Evolutionary conservation across 2,888 invertebrate species (phyloP).

Genomic region (Didymodactylos carnosus): DNA sequence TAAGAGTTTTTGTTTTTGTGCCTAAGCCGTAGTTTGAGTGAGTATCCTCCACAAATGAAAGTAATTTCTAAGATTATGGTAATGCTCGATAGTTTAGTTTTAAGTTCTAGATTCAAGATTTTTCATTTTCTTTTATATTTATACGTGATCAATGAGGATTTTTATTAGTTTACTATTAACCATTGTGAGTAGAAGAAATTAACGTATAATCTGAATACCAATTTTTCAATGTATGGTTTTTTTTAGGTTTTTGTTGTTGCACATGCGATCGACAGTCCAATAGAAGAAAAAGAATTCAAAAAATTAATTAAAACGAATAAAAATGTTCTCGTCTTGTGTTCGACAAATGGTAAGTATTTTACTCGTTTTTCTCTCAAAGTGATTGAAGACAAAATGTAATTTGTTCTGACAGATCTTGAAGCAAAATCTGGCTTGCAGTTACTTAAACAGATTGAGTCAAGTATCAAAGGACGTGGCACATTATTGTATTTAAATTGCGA

Average conservation of each 20-base stretch:
- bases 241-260: neutral
- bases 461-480: slow-evolving; percentile 1
- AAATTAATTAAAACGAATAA: slow-evolving; percentile 3
- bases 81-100: neutral
- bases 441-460: neutral
- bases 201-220: no score
- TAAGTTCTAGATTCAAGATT: no score
- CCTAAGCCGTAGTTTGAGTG: no score
- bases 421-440: slow-evolving; percentile 5
- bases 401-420: neutral
- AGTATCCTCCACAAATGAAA: no score
- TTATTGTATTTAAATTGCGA: slow-evolving; percentile 11
- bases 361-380: neutral
- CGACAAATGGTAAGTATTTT: slow-evolving; percentile 2
- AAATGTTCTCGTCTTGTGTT: slow-evolving; percentile 6
- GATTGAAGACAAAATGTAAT: neutral
- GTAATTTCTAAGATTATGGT: no score
- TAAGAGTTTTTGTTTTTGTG: no score
- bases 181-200: no score
- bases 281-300: slow-evolving; percentile 13
- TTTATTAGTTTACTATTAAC: no score
- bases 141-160: no score
- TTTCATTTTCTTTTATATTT: no score
- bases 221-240: no score
- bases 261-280: neutral